Evolutionary conservation across 2,888 invertebrate genomes (phyloP).

Genomic region (Mythimna lalbum): DNA sequence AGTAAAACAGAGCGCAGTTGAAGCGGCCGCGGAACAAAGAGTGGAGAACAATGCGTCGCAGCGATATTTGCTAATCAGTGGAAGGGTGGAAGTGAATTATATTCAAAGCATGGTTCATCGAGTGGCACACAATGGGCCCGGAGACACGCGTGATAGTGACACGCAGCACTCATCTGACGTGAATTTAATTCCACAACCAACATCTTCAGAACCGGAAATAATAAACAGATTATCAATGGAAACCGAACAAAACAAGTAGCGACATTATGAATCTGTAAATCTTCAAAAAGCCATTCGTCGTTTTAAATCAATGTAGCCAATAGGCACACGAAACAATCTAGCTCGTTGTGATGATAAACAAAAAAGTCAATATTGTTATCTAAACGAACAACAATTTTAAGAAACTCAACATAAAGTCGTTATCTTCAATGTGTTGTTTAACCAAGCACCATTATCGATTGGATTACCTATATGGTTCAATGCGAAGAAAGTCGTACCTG

Average conservation of each 20-base stretch:
- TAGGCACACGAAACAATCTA: neutral
- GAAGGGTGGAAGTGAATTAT: slow-evolving; percentile 59
- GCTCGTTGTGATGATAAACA: neutral
- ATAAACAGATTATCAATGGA: slow-evolving; percentile 44
- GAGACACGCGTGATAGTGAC: slow-evolving; percentile 35
- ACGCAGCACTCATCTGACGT: slow-evolving; percentile 40
- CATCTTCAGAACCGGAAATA: slow-evolving; percentile 45
- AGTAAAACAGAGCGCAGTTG: slow-evolving; percentile 34
- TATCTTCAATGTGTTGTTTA: slow-evolving; percentile 20
- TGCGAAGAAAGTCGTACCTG: slow-evolving; percentile 19
- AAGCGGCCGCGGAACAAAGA: slow-evolving; percentile 49
- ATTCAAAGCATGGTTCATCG: slow-evolving; percentile 70
- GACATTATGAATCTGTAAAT: neutral
- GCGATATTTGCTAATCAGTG: slow-evolving; percentile 63
- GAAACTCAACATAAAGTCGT: neutral
- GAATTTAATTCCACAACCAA: slow-evolving; percentile 35
- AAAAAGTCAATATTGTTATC: neutral
- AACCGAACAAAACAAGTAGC: slow-evolving; percentile 36
- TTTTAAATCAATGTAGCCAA: neutral
- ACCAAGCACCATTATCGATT: neutral
- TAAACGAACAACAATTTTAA: neutral
- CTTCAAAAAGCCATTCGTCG: neutral
- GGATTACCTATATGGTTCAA: neutral
- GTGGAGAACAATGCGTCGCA: slow-evolving; percentile 59
- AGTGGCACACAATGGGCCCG: slow-evolving; percentile 69